Evolutionary conservation across 2,888 invertebrate species (phyloP).

Genomic region (Leptinotarsa peninsularis): DNA sequence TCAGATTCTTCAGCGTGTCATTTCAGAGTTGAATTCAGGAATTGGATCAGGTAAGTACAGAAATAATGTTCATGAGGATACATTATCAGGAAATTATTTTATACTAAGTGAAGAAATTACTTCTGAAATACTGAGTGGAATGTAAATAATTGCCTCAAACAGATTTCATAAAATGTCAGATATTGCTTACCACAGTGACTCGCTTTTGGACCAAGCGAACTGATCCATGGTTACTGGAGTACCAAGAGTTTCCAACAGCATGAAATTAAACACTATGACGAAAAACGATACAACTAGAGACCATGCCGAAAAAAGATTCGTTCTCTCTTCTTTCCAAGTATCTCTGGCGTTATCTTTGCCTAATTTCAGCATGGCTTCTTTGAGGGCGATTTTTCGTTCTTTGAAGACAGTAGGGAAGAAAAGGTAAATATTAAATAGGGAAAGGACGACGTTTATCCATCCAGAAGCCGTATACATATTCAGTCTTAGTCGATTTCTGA

Average conservation of each 20-base stretch:
- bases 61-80: too few relatives aligned
- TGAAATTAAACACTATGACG: slow-evolving; percentile 88
- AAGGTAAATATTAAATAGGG: slow-evolving; percentile 77
- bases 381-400: slow-evolving; percentile 81
- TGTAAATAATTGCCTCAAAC: too few relatives aligned
- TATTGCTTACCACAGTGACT: slow-evolving; percentile 72
- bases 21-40: too few relatives aligned
- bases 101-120: not conserved
- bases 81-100: too few relatives aligned
- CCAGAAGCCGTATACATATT: slow-evolving; percentile 89
- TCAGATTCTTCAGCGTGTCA: too few relatives aligned
- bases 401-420: slow-evolving; percentile 82
- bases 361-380: slow-evolving; percentile 81
- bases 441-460: slow-evolving; percentile 85
- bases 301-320: slow-evolving; percentile 83
- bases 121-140: not conserved
- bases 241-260: slow-evolving; percentile 87
- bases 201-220: slow-evolving; percentile 84
- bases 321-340: slow-evolving; percentile 77
- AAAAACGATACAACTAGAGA: slow-evolving; percentile 85
- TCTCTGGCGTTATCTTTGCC: slow-evolving; percentile 80
- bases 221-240: slow-evolving; percentile 90
- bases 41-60: too few relatives aligned
- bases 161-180: not conserved
- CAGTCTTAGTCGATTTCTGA: slow-evolving; percentile 71